Evolutionary conservation across 1,140 invertebrate genomes (phyloP), one percentile per base, ranked within the genome.

Genomic region (Nasonia longicornis): DNA sequence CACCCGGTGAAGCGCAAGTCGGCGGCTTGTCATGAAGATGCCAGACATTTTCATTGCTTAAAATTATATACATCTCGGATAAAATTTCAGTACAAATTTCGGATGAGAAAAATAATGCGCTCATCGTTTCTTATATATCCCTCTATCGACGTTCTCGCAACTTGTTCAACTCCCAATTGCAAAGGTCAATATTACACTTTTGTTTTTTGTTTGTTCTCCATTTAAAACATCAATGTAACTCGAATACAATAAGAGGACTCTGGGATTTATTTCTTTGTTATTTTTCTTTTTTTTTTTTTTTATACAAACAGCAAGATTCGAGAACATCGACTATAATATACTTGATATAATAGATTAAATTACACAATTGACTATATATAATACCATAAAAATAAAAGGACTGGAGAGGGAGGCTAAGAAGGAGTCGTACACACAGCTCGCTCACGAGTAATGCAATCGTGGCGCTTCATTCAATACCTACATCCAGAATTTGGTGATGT

Each of bases 221-320:
- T 42, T 74, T 66, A 29, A 64, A 69, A 80, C 31, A 16, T 75
- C 66, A 75, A 73, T 76, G 64, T 81, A 76, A 70, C 7, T 76
- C 31, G 20, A 76, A 63, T 81, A 71, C 66, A 70, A 75, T 69
- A 22, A 52, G 48, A 63, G 77, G 66, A 76, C 66, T 78, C 42
- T 58, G 64, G 63, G 48, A 76, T 81, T 81, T 76, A 45, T 22
- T 52, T 3, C 64, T 29, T 26, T 63, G 22, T 58, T 58, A 42
- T 52, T 74, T 29, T 58, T 79, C 31, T 35, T 35, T 35, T 3
- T 80, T 45, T 52, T 52, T 80, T 45, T 52, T 69, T 80, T 74
- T 66, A 52, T 76, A 81, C 6, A 77, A 81, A 81, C 66, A 80
- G 26, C 79, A 77, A 81, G 66, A 81, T 77, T 81, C 67, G 80